Percentiles rank a stretch among this genome's conserved stretches.
These are phyloP conservation scores for Plecotus auritus DNA, from an alignment of 2,113 vertebrate species.

Conservation along the genomic window DNA sequence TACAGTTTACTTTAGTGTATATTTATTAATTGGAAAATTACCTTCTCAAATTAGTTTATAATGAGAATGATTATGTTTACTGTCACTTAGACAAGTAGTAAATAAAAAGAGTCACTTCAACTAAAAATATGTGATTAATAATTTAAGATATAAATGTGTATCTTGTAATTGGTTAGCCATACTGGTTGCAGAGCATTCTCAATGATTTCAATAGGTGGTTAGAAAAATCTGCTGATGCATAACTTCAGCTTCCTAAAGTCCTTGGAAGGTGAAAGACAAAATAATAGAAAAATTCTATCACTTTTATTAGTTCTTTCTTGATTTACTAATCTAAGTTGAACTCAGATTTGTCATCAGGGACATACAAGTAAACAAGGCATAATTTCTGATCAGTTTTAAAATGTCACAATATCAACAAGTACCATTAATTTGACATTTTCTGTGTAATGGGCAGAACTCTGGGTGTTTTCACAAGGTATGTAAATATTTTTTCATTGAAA, in stretches of 20 bases:
- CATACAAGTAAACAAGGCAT: background rate
- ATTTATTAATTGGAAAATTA: slow-evolving; percentile 58
- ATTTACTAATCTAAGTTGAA: background rate
- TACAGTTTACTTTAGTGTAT: slow-evolving; percentile 4
- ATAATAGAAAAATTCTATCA: background rate
- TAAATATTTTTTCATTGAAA: slow-evolving; percentile 21
- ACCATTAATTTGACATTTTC: background rate
- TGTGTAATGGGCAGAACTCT: background rate
- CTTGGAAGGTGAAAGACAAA: background rate
- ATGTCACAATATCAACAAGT: background rate
- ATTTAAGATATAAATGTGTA: slow-evolving; percentile 31
- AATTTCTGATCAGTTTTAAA: background rate
- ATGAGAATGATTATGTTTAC: slow-evolving; percentile 46
- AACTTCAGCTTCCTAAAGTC: background rate
- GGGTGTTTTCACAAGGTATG: background rate
- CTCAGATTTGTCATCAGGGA: background rate
- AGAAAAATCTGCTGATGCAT: background rate
- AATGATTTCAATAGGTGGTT: background rate
- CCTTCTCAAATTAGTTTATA: slow-evolving; percentile 60
- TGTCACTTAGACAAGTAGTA: slow-evolving; percentile 53
- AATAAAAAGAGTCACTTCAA: slow-evolving; percentile 42
- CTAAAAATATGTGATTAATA: slow-evolving; percentile 50
- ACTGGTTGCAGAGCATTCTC: background rate
- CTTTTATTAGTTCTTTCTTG: background rate
- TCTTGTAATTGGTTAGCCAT: background rate